Evolutionary conservation across 2,797 vertebrate species (phyloP).

Genomic region (Euphonia xanthogaster): DNA sequence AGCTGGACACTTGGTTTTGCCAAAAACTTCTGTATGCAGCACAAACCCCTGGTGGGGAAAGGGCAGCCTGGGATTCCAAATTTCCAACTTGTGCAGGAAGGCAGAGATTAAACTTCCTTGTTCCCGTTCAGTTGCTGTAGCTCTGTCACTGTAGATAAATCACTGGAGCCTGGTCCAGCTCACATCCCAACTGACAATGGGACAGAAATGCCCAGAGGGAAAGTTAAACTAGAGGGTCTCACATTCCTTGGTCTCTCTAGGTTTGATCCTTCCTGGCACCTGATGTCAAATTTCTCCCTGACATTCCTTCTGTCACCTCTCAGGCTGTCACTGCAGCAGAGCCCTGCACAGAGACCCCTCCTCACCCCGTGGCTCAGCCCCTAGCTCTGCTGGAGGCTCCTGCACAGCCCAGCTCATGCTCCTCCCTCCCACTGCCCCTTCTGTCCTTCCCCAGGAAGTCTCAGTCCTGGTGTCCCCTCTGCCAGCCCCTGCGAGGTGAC

Average conservation of each 20-base stretch:
- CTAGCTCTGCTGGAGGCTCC: neutral
- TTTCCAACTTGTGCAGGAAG: neutral
- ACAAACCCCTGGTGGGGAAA: neutral
- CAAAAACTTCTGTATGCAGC: fast-evolving
- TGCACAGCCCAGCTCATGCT: neutral
- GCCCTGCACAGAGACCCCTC: neutral
- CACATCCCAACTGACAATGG: fast-evolving
- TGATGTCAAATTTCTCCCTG: neutral
- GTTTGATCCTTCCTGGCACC: neutral
- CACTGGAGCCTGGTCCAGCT: neutral
- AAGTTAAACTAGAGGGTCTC: neutral
- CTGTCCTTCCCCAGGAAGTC: neutral
- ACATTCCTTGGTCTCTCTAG: neutral
- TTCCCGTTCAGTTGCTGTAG: neutral
- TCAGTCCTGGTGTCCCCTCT: neutral
- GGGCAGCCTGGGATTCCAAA: neutral
- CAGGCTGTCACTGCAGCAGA: neutral
- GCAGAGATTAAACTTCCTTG: neutral
- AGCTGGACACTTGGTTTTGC: neutral
- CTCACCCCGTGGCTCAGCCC: fast-evolving
- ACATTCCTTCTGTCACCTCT: fast-evolving
- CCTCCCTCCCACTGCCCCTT: neutral
- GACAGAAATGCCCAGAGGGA: neutral
- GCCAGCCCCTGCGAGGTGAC: neutral
- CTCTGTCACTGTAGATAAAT: neutral